Evolutionary conservation across 2,113 vertebrate species (phyloP).

Genomic region (Chloropsis cyanopogon): DNA sequence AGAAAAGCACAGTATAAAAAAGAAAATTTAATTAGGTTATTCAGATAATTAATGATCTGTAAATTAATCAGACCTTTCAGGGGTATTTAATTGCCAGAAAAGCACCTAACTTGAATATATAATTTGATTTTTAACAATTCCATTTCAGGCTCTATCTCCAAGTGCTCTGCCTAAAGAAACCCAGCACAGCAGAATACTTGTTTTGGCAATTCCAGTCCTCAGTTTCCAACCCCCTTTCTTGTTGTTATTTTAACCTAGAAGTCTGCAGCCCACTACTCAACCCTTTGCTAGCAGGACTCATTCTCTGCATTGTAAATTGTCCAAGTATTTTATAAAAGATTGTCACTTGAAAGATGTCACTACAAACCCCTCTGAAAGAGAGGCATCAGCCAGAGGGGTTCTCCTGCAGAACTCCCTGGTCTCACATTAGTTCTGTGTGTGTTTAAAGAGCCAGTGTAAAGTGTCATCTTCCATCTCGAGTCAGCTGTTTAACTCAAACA

Average conservation of each 20-base stretch:
- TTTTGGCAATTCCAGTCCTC: not conserved
- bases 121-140: not conserved
- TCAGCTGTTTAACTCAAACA: slow-evolving; percentile 54
- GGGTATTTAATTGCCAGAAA: not conserved
- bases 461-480: slow-evolving; percentile 37
- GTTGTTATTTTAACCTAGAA: not conserved
- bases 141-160: not conserved
- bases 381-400: not conserved
- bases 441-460: slow-evolving; percentile 8
- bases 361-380: not conserved
- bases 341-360: not conserved
- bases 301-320: not conserved
- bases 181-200: not conserved
- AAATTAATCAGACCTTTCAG: not conserved
- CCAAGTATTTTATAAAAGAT: not conserved
- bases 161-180: not conserved
- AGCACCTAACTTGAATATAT: not conserved
- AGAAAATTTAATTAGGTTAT: not conserved
- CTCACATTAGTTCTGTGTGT: not conserved
- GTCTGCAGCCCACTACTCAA: not conserved
- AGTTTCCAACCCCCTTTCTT: not conserved
- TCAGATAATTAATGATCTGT: not conserved
- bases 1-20: not conserved
- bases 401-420: not conserved
- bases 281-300: not conserved